phyloP scores from a whole-genome alignment of 2,113 vertebrate genomes.

The Apodemus sylvaticus region DNA sequence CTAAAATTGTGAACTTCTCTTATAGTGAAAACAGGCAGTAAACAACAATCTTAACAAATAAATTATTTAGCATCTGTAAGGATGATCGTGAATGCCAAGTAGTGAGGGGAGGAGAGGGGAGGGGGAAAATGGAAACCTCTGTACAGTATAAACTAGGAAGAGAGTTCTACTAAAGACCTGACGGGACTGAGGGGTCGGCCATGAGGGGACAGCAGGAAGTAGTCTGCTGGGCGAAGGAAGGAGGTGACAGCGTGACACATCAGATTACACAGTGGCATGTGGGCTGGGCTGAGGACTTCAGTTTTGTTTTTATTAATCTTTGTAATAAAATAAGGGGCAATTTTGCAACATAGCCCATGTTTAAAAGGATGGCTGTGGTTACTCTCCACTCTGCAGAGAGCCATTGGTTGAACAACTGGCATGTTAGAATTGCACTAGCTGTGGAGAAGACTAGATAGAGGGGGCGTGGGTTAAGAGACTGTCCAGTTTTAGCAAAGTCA shows the following conservation, averaged over 20 bases:
- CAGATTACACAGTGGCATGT: background rate
- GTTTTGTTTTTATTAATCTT: background rate
- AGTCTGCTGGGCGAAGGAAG: background rate
- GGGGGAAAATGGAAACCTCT: background rate
- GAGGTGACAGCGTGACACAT: background rate
- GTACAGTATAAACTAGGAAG: background rate
- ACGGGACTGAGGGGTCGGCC: background rate
- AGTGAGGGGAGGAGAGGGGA: background rate
- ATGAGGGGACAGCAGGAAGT: background rate
- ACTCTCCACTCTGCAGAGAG: background rate
- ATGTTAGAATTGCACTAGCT: background rate
- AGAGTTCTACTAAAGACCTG: background rate
- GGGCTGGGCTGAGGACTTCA: background rate
- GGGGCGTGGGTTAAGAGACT: background rate
- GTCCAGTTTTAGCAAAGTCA: conserved; percentile 4
- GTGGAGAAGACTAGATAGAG: background rate
- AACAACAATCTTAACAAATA: conserved; percentile 26
- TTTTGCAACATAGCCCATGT: background rate
- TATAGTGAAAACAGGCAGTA: conserved; percentile 21
- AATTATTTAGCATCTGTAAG: background rate
- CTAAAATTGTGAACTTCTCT: background rate
- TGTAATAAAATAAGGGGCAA: background rate
- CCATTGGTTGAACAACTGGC: background rate
- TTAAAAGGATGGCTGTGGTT: background rate
- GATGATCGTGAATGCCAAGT: background rate